A percentile compares a stretch with the other conserved stretches of the same genome.
Conservation (phyloP, 2,797 vertebrate genomes). For the Alfaro cultratus region DNA sequence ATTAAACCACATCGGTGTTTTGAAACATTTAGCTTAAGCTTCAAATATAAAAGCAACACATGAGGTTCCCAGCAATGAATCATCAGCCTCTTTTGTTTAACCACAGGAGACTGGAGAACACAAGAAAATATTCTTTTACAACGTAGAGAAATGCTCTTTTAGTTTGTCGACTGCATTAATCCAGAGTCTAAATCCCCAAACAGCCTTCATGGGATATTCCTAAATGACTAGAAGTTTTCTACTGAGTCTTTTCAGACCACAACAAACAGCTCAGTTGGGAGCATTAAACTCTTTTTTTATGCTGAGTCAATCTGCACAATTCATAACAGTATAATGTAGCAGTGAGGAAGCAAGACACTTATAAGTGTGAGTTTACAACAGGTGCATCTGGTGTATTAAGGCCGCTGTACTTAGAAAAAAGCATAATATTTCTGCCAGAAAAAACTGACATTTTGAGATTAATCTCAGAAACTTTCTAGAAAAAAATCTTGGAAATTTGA, state of each 20-base stretch:
- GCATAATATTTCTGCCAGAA: too few relatives aligned
- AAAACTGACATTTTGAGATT: too few relatives aligned
- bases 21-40: slow-evolving; percentile 3
- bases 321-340: background rate
- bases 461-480: too few relatives aligned
- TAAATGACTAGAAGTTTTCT: background rate
- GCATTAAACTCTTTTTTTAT: background rate
- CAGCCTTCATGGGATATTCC: slow-evolving; percentile 6
- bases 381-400: background rate
- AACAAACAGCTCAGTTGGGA: background rate
- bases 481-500: too few relatives aligned
- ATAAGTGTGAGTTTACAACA: background rate
- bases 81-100: background rate
- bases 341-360: background rate
- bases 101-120: background rate
- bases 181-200: slow-evolving; percentile 12
- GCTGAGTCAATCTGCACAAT: background rate
- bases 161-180: slow-evolving; percentile 1
- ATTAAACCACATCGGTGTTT: background rate
- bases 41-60: slow-evolving; percentile 1
- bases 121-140: background rate
- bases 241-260: background rate
- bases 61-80: background rate
- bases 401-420: too few relatives aligned
- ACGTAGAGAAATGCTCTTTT: background rate